Base-by-base conservation (phyloP, 2,113 vertebrate species). In the Eonycteris spelaea region DNA sequence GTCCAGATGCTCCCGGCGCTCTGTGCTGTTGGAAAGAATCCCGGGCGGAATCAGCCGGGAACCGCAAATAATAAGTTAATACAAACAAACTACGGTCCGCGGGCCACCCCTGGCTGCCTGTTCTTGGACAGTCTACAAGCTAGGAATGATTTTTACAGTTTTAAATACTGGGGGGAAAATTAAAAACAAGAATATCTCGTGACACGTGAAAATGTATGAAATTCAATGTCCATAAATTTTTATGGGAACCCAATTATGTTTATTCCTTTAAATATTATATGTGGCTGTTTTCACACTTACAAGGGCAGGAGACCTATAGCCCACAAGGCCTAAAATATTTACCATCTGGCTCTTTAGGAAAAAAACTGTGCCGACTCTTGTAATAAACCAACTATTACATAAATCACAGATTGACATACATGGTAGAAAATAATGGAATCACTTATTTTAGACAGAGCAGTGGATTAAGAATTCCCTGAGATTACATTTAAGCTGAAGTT, bases 1-100 rank as follows among this genome's bases (percentile, higher is more conserved):
- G 1, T 7, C 21, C 0, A 0, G 0, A 6, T 2, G 4, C 3
- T 35, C 5, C 14, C 1, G 0, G 53, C 0, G 51, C 13, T 8
- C 8, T 1, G 5, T 22, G 61, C 7, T 28, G 8, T 3, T 7
- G 83, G 45, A 61, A 38, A 40, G 38, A 53, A 9, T 35, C 22
- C 35, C 65, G 19, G 48, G 8, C 13, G 3, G 7, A 45, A 59
- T 65, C 28, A n/a, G 28, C 16, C 1, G 2, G 14, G 10, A 40
- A 43, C 11, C 3, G 14, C 92, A 51, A 28, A 51, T n/a, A 24
- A 48, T 61, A 51, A 35, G 38, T 57, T 51, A 15, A 40, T 8
- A 16, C 24, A 40, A 30, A n/a, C 55, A n/a, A 91, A 26, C 35
- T 22, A 10, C 0, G 4, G 19, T 7, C 59, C 2, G 5, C 8